Evolutionary conservation across 2,888 invertebrate species (phyloP).

Genomic region (Tetranychus piercei): DNA sequence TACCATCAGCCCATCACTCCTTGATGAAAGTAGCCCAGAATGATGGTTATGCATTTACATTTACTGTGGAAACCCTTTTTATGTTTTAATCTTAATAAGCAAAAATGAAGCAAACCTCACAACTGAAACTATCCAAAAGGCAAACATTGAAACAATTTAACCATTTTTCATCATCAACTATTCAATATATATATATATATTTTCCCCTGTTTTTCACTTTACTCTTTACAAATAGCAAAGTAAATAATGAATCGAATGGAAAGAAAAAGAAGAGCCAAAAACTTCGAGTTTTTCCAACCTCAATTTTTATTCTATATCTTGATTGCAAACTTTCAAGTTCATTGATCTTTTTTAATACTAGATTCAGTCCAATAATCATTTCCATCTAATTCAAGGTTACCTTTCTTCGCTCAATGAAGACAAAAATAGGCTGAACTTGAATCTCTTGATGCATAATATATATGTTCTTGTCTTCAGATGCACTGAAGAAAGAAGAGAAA

Average conservation of each 20-base stretch:
- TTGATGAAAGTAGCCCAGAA: not conserved
- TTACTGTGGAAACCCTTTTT: too few relatives aligned
- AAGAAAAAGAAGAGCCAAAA: too few relatives aligned
- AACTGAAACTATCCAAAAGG: too few relatives aligned
- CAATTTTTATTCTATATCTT: not conserved
- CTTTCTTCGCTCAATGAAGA: not conserved
- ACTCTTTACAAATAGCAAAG: too few relatives aligned
- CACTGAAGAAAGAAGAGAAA: not conserved
- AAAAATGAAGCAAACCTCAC: too few relatives aligned
- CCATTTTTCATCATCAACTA: too few relatives aligned
- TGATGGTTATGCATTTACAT: not conserved
- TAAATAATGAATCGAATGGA: too few relatives aligned
- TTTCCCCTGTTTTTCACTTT: too few relatives aligned
- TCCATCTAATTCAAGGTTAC: not conserved
- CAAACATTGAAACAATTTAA: too few relatives aligned
- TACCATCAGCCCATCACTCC: not conserved
- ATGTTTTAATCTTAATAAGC: too few relatives aligned
- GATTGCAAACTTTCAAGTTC: not conserved
- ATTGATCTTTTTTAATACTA: not conserved
- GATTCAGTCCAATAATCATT: not conserved
- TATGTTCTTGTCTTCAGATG: not conserved
- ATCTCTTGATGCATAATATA: not conserved
- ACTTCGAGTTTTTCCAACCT: too few relatives aligned
- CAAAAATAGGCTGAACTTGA: not conserved
- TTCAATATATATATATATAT: too few relatives aligned